Conservation (phyloP, 2,113 vertebrate species). For the Equus quagga region DNA sequence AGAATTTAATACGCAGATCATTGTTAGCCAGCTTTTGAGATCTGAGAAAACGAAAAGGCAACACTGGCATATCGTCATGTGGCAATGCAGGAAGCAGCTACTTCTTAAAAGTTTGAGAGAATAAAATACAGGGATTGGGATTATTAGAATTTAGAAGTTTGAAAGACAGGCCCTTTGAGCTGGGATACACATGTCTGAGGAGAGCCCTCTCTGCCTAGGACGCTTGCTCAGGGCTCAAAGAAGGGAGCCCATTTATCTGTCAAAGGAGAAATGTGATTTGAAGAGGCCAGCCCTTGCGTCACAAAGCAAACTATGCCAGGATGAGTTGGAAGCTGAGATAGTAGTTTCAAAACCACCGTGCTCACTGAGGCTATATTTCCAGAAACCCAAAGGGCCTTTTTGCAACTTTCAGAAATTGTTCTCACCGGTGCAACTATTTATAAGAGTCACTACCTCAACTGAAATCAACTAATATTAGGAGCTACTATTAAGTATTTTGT, state of each 20-base stretch:
- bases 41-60: background rate
- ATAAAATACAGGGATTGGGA: background rate
- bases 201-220: fast-evolving
- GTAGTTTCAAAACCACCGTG: background rate
- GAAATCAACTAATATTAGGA: background rate
- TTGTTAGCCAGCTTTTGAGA: background rate
- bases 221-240: background rate
- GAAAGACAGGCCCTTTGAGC: background rate
- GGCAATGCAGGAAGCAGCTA: background rate
- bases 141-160: background rate
- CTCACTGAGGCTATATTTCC: background rate
- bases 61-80: background rate
- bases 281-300: background rate
- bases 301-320: background rate
- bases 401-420: background rate
- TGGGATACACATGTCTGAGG: background rate
- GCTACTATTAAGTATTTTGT: background rate
- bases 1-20: background rate
- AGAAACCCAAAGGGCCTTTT: background rate
- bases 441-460: background rate
- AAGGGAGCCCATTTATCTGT: fast-evolving
- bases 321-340: background rate
- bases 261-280: background rate
- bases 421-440: background rate
- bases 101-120: background rate